Evolutionary conservation across 2,888 invertebrate genomes (phyloP).

Genomic region (Cylloceria caligata): DNA sequence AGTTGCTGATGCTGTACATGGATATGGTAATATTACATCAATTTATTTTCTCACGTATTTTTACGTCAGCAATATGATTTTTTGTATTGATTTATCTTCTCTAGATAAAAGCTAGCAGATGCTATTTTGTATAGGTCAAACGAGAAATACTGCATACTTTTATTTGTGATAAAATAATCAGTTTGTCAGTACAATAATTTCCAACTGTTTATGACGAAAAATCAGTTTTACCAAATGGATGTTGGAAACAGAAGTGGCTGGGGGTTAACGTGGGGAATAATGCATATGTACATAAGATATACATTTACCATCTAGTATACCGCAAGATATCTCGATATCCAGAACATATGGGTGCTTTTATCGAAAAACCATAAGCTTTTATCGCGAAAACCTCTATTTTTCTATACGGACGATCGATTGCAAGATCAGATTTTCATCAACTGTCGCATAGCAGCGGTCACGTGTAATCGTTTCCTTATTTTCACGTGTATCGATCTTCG

Average conservation of each 20-base stretch:
- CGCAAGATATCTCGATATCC: constrained; percentile 15
- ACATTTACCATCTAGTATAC: not conserved
- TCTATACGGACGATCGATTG: constrained; percentile 31
- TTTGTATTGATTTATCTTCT: not conserved
- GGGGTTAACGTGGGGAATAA: not conserved
- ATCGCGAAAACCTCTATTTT: constrained; percentile 18
- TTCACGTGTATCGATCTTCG: constrained; percentile 16
- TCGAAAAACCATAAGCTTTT: constrained; percentile 38
- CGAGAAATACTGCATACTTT: not conserved
- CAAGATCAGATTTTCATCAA: constrained; percentile 35
- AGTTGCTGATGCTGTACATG: constrained; percentile 9
- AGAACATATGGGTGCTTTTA: constrained; percentile 15
- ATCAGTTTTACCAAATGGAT: not conserved
- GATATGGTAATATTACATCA: not conserved
- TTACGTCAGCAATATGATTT: not conserved
- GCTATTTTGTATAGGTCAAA: not conserved
- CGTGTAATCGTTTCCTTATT: constrained; percentile 12
- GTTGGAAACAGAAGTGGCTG: not conserved
- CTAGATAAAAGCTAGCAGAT: not conserved
- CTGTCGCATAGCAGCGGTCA: constrained; percentile 6
- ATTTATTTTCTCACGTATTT: constrained; percentile 6
- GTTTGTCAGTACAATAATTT: not conserved
- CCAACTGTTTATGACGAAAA: not conserved
- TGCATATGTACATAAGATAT: not conserved
- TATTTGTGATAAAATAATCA: constrained; percentile 6